These are phyloP conservation scores for Noctua janthe DNA, from an alignment of 2,888 invertebrate species.

Conservation along the genomic window DNA sequence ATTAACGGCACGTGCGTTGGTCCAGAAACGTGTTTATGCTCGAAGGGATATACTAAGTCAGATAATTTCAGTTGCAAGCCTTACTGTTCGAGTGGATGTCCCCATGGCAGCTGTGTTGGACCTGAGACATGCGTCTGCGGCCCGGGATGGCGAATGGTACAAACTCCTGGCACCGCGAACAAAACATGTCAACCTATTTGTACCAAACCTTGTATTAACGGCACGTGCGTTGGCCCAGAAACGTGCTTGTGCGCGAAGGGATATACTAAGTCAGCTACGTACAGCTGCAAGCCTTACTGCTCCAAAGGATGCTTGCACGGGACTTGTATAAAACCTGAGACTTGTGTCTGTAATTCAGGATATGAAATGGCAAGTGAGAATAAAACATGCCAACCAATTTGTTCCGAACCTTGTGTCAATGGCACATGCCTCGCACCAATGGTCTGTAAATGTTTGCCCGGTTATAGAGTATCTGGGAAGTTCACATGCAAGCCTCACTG, in stretches of 20 bases:
- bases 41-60: constrained; percentile 17
- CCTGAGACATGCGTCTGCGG: constrained; percentile 44
- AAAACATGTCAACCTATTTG: constrained; percentile 50
- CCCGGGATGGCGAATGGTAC: neutral
- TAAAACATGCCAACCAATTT: constrained; percentile 38
- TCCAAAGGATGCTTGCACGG: constrained; percentile 39
- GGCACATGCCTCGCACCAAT: constrained; percentile 27
- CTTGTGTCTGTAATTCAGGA: constrained; percentile 27
- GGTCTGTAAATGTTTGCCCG: constrained; percentile 21
- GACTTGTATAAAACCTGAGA: constrained; percentile 40
- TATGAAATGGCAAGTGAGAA: neutral
- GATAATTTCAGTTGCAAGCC: constrained; percentile 30
- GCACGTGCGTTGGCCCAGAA: constrained; percentile 38
- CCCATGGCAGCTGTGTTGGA: constrained; percentile 37
- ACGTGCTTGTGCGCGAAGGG: constrained; percentile 36
- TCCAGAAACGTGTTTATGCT: constrained; percentile 40
- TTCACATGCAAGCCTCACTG: constrained; percentile 45
- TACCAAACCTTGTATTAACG: constrained; percentile 29
- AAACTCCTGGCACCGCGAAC: neutral
- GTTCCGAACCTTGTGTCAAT: constrained; percentile 20
- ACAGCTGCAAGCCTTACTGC: constrained; percentile 41
- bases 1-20: constrained; percentile 24
- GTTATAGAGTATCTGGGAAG: constrained; percentile 11
- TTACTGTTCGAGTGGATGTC: constrained; percentile 34
- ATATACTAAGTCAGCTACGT: neutral